Evolutionary conservation across 1,140 invertebrate species (phyloP), one percentile per base, ranked within the genome.

Genomic region (Meloidogyne hapla): DNA sequence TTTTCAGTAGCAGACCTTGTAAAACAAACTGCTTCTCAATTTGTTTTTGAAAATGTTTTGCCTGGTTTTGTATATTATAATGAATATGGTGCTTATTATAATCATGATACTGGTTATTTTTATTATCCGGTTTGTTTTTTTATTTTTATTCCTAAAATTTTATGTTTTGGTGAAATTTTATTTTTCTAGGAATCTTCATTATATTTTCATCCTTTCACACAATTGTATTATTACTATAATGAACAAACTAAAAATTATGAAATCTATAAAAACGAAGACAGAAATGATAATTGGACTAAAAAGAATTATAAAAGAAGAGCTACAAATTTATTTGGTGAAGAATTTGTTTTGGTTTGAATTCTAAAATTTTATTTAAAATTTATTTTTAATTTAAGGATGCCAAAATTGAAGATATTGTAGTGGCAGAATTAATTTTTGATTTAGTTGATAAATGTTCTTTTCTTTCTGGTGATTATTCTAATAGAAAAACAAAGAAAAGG

Each of bases 331-430:
- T 73, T 73, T 26, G 71, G 71, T 9, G 71, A 73, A 26, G 23
- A 73, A 3, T 73, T 73, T 63, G 71, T 73, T 21, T 40, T 63
- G 71, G 71, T 73, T 25, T 40, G 21, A 38, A 13, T 69, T 69
- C 12, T 69, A 38, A 4, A 38, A n/a, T 56, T 48, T 0, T 26
- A 23, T 48, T 21, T 3, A 23, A 72, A 63, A 6, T 23, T 23
- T 15, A 9, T 61, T 25, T 63, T 38, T 70, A 33, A 10, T 18
- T 64, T 5, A 63, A 73, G 71, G 21, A 65, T 38, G 25, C 56
- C 10, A 26, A 38, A 25, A 38, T 63, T 13, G 71, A 65, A 23
- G 71, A 73, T 18, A 21, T 73, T 23, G 10, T 63, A 21, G 18
- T 73, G 26, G 23, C 56, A 18, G 71, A 73, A 10, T 12, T 73